Evolutionary conservation across 2,113 vertebrate species (phyloP).

Genomic region (Cryptotis parvus): DNA sequence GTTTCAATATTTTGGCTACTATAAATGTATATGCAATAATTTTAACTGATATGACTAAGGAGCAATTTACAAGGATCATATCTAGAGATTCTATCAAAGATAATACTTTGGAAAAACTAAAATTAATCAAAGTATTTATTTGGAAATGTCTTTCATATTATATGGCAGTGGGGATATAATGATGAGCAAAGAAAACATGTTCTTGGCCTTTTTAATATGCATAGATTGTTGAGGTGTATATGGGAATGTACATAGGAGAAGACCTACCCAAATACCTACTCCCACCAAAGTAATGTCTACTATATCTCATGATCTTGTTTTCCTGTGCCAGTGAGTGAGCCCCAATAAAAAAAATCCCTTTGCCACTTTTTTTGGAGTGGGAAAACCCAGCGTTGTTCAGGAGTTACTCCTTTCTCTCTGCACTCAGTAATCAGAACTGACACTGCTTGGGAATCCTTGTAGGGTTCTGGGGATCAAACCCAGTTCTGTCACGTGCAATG

Average conservation of each 20-base stretch:
- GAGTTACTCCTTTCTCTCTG: too few relatives aligned
- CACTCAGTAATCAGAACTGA: too few relatives aligned
- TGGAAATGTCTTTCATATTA: not conserved
- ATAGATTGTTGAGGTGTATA: not conserved
- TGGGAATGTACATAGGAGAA: not conserved
- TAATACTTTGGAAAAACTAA: not conserved
- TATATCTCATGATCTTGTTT: not conserved
- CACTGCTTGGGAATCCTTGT: too few relatives aligned
- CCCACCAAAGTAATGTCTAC: not conserved
- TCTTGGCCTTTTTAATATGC: not conserved
- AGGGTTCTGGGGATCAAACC: too few relatives aligned
- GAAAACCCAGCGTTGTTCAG: not conserved
- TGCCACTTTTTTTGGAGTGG: too few relatives aligned
- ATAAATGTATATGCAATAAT: too few relatives aligned
- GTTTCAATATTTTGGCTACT: too few relatives aligned
- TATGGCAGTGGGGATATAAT: not conserved
- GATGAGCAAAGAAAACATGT: not conserved
- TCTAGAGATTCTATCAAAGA: slow-evolving; percentile 17
- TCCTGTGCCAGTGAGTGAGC: not conserved
- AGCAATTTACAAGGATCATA: not conserved
- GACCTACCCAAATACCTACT: not conserved
- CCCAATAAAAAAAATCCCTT: slow-evolving; percentile 19
- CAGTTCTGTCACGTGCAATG: too few relatives aligned
- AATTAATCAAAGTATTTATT: not conserved
- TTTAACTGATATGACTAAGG: not conserved